Evolutionary conservation across 92 coral and sea anemone genomes (phyloP), one percentile per base, ranked within the genome.

Genomic region (Pocillopora meandrina): DNA sequence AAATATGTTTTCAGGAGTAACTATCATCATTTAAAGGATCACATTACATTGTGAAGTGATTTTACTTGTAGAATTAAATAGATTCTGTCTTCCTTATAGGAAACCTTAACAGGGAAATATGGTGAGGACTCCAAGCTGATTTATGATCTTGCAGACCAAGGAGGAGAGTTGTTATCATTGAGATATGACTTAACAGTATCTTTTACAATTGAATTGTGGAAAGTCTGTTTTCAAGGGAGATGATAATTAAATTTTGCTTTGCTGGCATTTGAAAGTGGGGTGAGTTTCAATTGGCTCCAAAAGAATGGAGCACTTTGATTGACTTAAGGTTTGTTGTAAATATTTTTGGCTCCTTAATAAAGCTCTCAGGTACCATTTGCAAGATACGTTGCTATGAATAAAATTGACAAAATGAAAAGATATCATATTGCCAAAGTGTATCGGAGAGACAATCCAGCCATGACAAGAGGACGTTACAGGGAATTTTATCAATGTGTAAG

Each of bases 401-500:
- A 96, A 78, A 94, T 96, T 77, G 98, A 96, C 76, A 96, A 94
- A 92, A 96, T 96, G 56, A 96, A 96, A 83, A 92, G 99, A 81
- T 96, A 94, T 84, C 99, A 96, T 72, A 96, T 96, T 35, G 99
- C 99, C 67, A 96, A 96, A 79, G 99, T 96, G 16, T 96, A 96
- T 85, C 92, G 99, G 19, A 76, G 99, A 73, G 99, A 96, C 85
- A 96, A 96, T 85, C 99, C 99, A 56, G 99, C 99, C 60, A 96
- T 96, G 99, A 96, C 98, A 10, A 82, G 98, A 61, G 99, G 99
- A 10, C 74, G 99, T 71, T 96, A 92, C 79, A 87, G 99, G 79
- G 99, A 96, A 56, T 96, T 96, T 79, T 96, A 94, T 84, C 99
- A 96, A 80, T 96, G 99, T 90, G 99, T 96, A 89, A 94, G 98